These are phyloP conservation scores for Lycorma delicatula DNA, from an alignment of 1,140 invertebrate genomes.

Conservation along the genomic window DNA sequence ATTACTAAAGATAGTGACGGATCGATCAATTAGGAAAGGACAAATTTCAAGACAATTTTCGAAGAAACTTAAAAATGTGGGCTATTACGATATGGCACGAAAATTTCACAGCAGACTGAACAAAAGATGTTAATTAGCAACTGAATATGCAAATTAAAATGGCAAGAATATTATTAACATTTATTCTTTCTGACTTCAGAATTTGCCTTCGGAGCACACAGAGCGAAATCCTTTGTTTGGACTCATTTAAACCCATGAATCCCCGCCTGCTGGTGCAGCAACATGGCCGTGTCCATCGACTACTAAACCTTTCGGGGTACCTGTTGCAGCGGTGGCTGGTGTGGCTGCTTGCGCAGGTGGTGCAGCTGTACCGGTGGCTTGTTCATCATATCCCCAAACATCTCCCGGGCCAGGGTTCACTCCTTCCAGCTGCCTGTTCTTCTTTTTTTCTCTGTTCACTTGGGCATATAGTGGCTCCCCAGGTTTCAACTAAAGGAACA, in stretches of 20 bases:
- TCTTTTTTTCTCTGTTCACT: slow-evolving; percentile 71
- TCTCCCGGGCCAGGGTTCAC: slow-evolving; percentile 41
- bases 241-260: slow-evolving; percentile 46
- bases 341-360: slow-evolving; percentile 39
- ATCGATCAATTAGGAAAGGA: too few species aligned
- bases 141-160: too few species aligned
- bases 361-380: slow-evolving; percentile 47
- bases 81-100: too few species aligned
- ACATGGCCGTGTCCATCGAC: slow-evolving; percentile 34
- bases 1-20: too few species aligned
- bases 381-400: slow-evolving; percentile 42
- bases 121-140: too few species aligned
- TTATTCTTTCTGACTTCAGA: too few species aligned
- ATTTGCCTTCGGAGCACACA: too few species aligned
- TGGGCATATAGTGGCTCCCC: slow-evolving; percentile 69
- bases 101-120: too few species aligned
- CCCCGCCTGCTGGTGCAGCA: slow-evolving; percentile 42
- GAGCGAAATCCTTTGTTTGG: too few species aligned
- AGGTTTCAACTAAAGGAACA: slow-evolving; percentile 44
- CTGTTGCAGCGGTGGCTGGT: slow-evolving; percentile 34
- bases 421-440: slow-evolving; percentile 51
- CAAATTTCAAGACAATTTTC: too few species aligned
- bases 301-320: slow-evolving; percentile 34
- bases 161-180: too few species aligned
- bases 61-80: too few species aligned